Conservation (phyloP, 2,797 vertebrate genomes). For the Sardinella longiceps region DNA sequence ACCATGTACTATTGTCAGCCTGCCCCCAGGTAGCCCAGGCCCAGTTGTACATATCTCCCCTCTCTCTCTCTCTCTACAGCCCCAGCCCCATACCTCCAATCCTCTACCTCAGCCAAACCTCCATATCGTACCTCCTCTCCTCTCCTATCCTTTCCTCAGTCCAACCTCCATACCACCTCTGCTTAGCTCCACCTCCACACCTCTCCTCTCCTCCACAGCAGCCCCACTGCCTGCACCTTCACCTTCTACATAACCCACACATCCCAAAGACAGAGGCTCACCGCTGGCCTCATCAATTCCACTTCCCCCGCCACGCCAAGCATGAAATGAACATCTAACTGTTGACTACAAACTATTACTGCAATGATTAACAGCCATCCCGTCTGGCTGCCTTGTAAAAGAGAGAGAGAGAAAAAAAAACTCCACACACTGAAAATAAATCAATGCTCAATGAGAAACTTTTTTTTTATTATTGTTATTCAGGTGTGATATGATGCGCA, state of each 20-base stretch:
- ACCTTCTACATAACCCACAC: neutral
- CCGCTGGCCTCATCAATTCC: constrained; percentile 4
- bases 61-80: no score
- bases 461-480: neutral
- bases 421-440: constrained; percentile 10
- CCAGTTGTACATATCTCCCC: no score
- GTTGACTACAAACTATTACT: constrained; percentile 14
- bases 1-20: no score
- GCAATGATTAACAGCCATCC: constrained; percentile 7
- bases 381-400: neutral
- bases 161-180: neutral
- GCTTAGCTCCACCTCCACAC: neutral
- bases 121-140: neutral
- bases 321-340: constrained; percentile 26
- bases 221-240: neutral
- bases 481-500: neutral
- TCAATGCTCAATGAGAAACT: neutral
- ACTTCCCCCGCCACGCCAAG: neutral
- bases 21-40: no score
- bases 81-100: no score
- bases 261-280: neutral
- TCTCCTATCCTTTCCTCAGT: neutral
- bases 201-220: neutral
- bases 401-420: neutral
- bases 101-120: neutral